A percentile compares a stretch with the other conserved stretches of the same genome.
Conservation (phyloP, 2,113 vertebrate species). For the Sebastes schlegelii region DNA sequence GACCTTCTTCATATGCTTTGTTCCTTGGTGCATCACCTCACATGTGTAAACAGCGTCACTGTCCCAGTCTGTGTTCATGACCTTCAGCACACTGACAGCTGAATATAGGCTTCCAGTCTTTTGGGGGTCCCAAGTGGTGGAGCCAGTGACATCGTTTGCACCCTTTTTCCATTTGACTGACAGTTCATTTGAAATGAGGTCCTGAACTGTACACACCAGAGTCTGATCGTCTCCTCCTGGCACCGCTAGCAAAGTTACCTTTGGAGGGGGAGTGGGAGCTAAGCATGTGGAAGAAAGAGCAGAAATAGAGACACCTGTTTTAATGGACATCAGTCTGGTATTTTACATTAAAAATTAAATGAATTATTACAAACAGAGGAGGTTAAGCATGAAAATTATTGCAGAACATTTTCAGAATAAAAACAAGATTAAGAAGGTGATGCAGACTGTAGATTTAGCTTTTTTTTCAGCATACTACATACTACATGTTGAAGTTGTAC, state of each 20-base stretch:
- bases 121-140: background rate
- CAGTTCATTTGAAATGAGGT: background rate
- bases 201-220: slow-evolving; percentile 13
- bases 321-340: background rate
- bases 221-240: background rate
- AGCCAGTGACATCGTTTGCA: background rate
- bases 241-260: background rate
- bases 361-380: background rate
- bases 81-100: slow-evolving; percentile 23
- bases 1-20: background rate
- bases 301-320: background rate
- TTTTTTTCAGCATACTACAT: too few species aligned
- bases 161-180: background rate
- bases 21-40: slow-evolving; percentile 5
- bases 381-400: background rate
- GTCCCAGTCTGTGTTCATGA: slow-evolving; percentile 5
- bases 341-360: background rate
- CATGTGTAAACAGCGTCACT: slow-evolving; percentile 21
- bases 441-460: too few species aligned
- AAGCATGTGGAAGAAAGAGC: background rate
- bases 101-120: background rate
- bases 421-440: background rate
- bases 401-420: background rate
- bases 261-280: background rate
- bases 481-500: too few species aligned